Base-by-base conservation (phyloP, 2,888 invertebrate genomes). In the Tuta absoluta region DNA sequence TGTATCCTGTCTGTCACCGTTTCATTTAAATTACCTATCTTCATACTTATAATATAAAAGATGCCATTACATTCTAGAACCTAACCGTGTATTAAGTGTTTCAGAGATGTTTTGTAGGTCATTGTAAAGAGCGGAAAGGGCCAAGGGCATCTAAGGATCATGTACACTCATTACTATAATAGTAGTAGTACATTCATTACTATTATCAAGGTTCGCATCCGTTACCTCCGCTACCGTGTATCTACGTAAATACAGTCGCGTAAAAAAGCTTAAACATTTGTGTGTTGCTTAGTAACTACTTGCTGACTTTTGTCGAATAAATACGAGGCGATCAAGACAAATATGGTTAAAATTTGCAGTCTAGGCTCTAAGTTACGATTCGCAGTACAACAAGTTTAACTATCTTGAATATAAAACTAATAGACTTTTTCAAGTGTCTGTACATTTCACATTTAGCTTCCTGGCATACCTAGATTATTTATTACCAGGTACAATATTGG, bases 61-160 rank as follows among this genome's bases (percentile, higher is more conserved):
- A 4, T 28, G 5, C 28, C 5, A 5, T 4, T 38, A 38, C n/a
- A 41, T 41, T 41, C 14, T 41, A 14, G 14, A 41, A 41, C 14
- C 5, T 41, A 41, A 41, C 11, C 41, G 1, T 3, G 14, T 41
- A 3, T n/a, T 12, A 41, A 12, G 51, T 51, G 23, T 7, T 23
- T 23, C 51, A 19, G 11, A 51, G 51, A 23, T 51, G 14, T 48
- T 21, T 3, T 21, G 12, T 21, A 21, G 12, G 21, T 51, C 28
- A 3, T 2, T 56, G 17, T 33, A 4, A 33, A 12, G 24, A 21
- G 56, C 81, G 82, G 83, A 84, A 81, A 75, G 72, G 57, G 38
- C 67, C 81, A 80, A 81, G 80, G 80, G 69, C 72, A 68, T 66
- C 59, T 62, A 64, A 68, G 73, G 69, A 74, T 73, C 71, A 67